A percentile compares a stretch with the other conserved stretches of the same genome.
Evolutionary conservation across 2,113 vertebrate species (phyloP).

Genomic region (Piaya cayana): DNA sequence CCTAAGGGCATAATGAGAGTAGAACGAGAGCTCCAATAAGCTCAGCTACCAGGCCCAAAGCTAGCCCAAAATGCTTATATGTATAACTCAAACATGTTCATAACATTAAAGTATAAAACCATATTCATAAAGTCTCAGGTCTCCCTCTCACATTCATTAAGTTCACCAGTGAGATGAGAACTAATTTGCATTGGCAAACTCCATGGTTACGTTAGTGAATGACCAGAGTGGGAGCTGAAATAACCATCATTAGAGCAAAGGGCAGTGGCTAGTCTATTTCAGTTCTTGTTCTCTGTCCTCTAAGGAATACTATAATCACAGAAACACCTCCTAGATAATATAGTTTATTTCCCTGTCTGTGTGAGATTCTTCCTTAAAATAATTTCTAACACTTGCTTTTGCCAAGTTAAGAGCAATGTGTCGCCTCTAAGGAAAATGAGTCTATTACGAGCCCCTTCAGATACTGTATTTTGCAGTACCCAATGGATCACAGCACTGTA

Average conservation of each 20-base stretch:
- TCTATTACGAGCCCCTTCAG: background rate
- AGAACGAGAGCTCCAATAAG: background rate
- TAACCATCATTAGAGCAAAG: background rate
- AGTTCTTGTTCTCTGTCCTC: background rate
- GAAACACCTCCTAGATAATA: conserved; percentile 14
- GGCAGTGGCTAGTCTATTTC: background rate
- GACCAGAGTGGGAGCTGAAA: background rate
- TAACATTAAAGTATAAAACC: background rate
- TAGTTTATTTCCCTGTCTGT: background rate
- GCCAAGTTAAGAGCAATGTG: background rate
- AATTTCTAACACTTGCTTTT: background rate
- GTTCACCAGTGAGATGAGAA: background rate
- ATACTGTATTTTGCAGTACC: background rate
- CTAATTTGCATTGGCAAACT: background rate
- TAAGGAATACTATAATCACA: background rate
- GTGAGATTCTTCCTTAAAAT: background rate
- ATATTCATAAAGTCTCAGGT: background rate
- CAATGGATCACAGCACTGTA: background rate
- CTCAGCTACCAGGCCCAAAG: background rate
- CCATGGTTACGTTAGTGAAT: background rate
- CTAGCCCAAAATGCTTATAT: background rate
- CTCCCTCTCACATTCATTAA: background rate
- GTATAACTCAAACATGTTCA: background rate
- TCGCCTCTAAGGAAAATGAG: background rate
- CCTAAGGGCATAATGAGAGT: background rate